Base-by-base conservation (phyloP, 1,140 invertebrate genomes). In the Leptestheria dahalacensis region DNA sequence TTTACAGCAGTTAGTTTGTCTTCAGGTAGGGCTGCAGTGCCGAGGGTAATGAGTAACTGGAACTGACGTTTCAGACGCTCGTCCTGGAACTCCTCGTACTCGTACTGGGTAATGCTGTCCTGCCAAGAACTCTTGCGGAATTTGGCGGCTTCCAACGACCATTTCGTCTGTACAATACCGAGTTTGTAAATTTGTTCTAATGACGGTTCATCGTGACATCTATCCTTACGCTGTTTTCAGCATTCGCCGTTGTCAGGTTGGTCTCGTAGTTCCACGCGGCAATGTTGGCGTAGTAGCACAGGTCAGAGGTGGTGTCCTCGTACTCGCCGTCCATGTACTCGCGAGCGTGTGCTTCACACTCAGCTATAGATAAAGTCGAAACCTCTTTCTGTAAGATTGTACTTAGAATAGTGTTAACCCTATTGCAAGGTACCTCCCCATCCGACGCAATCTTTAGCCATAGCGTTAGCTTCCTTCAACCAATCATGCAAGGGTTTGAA, bases 1-100 rank as follows among this genome's bases (percentile, higher is more conserved):
- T 18, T 50, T 20, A 55, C 53, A 18, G 47, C 48, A 4, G 29
- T 85, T 1, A 91, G 73, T 64, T 89, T 84, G 67, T 89, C 84
- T 11, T 85, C 80, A 1, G 85, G 81, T 53, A 95, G 71, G 0
- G 89, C 90, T 33, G 88, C 80, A 6, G 85, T 83, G 20, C 91
- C 92, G 26, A 91, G 83, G 48, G 83, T 80, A 10, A 85, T 84
- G 28, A 92, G 76, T 58, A 84, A 78, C 65, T 81, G 78, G 10
- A 94, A 74, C 68, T 90, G 83, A 60, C 91, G 73, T 67, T 80
- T 82, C 0, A 85, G 77, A 3, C 73, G 69, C n/a, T 78, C 76
- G 70, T 94, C 85, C 2, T 78, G 75, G 46, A 91, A 78, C 3
- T 71, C 72, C 18, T 80, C 76, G 67, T 77, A 74, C 60, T 82